Percentiles rank a stretch among this genome's conserved stretches.
Conservation (phyloP, 2,113 vertebrate species). For the Ploceus nigricollis region DNA sequence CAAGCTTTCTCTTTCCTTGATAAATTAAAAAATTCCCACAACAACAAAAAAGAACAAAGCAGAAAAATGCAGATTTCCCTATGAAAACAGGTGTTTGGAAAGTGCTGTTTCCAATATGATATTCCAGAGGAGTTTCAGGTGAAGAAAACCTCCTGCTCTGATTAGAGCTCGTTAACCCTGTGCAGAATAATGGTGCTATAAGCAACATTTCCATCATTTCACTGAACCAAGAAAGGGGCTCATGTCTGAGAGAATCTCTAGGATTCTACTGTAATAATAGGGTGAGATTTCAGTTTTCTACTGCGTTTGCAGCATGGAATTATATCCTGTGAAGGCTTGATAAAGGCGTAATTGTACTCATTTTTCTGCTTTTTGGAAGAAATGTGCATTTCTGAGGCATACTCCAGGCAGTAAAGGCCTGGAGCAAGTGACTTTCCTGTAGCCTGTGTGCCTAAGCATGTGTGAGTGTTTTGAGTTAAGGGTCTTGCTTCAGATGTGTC, state of each 20-base stretch:
- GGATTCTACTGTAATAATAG: neutral
- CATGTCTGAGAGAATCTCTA: neutral
- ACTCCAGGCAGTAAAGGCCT: neutral
- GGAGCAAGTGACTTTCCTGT: neutral
- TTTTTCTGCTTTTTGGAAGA: neutral
- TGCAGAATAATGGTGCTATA: neutral
- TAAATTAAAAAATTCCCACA: neutral
- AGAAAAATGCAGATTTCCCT: neutral
- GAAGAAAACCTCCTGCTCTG: neutral
- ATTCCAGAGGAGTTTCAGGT: neutral
- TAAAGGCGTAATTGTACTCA: rapidly evolving
- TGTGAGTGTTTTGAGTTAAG: neutral
- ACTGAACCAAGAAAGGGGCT: neutral
- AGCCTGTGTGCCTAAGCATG: neutral
- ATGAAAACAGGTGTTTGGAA: neutral
- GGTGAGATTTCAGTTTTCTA: neutral
- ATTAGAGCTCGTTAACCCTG: neutral
- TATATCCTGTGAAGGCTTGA: neutral
- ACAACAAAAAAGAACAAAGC: neutral
- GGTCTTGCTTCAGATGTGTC: neutral
- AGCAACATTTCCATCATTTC: neutral
- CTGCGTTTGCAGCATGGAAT: neutral
- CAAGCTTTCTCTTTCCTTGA: neutral
- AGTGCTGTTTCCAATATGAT: neutral
- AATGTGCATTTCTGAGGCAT: neutral